A percentile compares a stretch with the other conserved stretches of the same genome.
These are phyloP conservation scores for Hecatera dysodea DNA, from an alignment of 2,888 invertebrate species.

Conservation along the genomic window DNA sequence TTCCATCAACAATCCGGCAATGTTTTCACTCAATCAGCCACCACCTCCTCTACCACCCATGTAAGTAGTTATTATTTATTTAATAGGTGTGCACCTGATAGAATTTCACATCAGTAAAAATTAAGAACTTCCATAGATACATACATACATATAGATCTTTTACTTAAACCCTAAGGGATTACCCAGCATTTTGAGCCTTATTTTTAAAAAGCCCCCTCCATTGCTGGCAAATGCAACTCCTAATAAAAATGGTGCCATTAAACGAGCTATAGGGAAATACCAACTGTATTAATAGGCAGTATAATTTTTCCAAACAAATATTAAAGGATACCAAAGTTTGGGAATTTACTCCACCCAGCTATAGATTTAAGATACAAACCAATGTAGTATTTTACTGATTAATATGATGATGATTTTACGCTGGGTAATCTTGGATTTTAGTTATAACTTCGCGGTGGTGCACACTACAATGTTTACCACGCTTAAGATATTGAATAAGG, in stretches of 20 bases:
- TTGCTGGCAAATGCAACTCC: slow-evolving; percentile 61
- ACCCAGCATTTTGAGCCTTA: too few species aligned
- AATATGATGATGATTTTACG: background rate
- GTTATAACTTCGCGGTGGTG: background rate
- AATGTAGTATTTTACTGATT: background rate
- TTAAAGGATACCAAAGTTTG: slow-evolving; percentile 6
- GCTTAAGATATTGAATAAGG: background rate
- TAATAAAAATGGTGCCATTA: slow-evolving; percentile 61
- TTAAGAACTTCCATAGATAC: background rate
- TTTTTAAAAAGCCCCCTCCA: slow-evolving; percentile 69
- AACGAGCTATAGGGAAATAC: slow-evolving; percentile 68
- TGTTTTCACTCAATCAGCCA: slow-evolving; percentile 62
- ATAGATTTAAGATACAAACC: slow-evolving; percentile 41
- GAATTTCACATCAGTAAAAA: background rate
- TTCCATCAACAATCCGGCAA: slow-evolving; percentile 38
- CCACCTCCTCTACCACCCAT: slow-evolving; percentile 61
- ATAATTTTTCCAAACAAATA: slow-evolving; percentile 14
- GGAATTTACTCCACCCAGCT: slow-evolving; percentile 23
- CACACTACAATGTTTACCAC: slow-evolving; percentile 8
- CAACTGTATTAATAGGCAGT: background rate
- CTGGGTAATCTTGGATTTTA: background rate
- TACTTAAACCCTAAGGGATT: too few species aligned
- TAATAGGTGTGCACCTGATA: background rate
- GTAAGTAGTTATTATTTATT: slow-evolving; percentile 42
- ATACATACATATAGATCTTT: background rate